phyloP scores from a whole-genome alignment of 2,113 vertebrate species.

The Ictidomys tridecemlineatus region DNA sequence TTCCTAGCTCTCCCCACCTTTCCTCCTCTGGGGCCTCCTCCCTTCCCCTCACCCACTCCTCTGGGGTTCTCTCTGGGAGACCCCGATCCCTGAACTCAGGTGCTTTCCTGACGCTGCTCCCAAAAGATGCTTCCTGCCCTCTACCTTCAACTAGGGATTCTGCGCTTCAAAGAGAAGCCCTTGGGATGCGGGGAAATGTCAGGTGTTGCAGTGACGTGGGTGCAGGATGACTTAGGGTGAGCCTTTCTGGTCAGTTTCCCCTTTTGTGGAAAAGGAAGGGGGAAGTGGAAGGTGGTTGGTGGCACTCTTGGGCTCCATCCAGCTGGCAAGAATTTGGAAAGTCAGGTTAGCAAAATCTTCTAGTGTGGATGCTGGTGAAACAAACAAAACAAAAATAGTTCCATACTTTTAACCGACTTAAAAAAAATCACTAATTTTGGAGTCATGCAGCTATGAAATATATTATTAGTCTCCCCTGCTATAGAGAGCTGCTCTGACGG shows the following conservation, averaged over 20 bases:
- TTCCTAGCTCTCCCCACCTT: neutral
- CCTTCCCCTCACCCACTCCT: too few species aligned
- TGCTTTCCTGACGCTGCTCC: neutral
- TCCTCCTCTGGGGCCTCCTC: neutral
- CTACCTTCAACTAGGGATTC: neutral
- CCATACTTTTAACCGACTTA: neutral
- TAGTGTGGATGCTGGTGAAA: neutral
- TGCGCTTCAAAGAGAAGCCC: neutral
- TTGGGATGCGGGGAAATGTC: neutral
- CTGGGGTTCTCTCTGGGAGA: neutral
- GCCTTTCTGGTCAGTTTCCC: neutral
- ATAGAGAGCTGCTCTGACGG: neutral
- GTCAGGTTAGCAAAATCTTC: neutral
- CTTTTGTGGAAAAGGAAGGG: neutral
- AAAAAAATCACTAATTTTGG: neutral
- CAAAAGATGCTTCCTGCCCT: neutral
- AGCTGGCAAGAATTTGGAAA: constrained; percentile 12
- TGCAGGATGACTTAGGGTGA: neutral
- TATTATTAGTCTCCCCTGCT: neutral
- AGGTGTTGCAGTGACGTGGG: neutral
- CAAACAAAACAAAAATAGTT: neutral
- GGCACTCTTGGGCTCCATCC: neutral
- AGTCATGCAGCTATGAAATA: neutral
- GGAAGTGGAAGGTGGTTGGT: neutral
- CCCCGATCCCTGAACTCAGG: neutral